phyloP scores from a whole-genome alignment of 2,888 invertebrate species.

The Serrognathus titanus region DNA sequence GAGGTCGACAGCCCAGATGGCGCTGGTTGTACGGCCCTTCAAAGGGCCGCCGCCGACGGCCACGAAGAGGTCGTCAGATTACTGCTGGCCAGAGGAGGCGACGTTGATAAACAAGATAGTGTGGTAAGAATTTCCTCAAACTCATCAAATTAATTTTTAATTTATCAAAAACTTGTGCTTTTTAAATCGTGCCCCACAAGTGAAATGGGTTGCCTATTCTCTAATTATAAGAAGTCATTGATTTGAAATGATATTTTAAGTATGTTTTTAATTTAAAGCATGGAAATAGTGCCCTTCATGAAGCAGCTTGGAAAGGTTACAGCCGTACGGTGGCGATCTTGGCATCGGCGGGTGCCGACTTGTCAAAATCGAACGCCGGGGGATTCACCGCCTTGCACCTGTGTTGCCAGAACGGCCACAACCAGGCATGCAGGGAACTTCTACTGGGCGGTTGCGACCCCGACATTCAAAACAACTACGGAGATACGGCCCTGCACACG shows the following conservation, averaged over 20 bases:
- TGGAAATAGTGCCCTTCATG: conserved; percentile 91
- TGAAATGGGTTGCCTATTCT: background rate
- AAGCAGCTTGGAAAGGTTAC: conserved; percentile 93
- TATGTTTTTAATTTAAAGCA: conserved; percentile 58
- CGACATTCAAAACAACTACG: conserved; percentile 90
- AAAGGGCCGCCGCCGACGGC: conserved; percentile 80
- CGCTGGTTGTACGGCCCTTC: conserved; percentile 71
- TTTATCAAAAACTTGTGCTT: too few species aligned
- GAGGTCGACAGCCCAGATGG: conserved; percentile 52
- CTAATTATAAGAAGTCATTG: too few species aligned
- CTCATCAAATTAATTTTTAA: too few species aligned
- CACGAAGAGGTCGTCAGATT: conserved; percentile 71
- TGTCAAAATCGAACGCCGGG: conserved; percentile 71
- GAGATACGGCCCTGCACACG: conserved; percentile 92
- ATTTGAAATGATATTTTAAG: background rate
- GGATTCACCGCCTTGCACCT: conserved; percentile 94
- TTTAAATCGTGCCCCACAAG: background rate
- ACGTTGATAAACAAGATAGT: conserved; percentile 71
- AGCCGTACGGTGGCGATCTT: conserved; percentile 78
- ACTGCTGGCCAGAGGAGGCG: conserved; percentile 64
- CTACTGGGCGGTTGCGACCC: conserved; percentile 80
- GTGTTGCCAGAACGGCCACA: conserved; percentile 95
- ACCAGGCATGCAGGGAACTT: conserved; percentile 87
- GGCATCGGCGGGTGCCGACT: conserved; percentile 62
- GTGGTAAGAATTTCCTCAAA: conserved; percentile 53